phyloP scores from a whole-genome alignment of 1,140 invertebrate genomes.

The Agrilus planipennis region DNA sequence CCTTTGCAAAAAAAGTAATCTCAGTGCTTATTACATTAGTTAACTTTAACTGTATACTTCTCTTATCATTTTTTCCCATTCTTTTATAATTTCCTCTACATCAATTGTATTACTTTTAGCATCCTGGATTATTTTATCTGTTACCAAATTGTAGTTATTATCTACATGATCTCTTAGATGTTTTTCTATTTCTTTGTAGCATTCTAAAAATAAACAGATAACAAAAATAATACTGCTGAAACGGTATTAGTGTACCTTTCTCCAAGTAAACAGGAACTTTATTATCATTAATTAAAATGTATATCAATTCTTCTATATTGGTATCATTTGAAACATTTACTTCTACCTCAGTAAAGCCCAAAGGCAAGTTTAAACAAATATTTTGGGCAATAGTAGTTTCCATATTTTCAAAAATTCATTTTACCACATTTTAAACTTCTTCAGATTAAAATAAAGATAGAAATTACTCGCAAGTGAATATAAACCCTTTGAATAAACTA shows the following conservation, averaged over 20 bases:
- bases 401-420: too few relatives aligned
- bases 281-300: constrained; percentile 34
- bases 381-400: too few relatives aligned
- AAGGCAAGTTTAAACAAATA: too few relatives aligned
- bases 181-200: constrained; percentile 26
- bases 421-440: too few relatives aligned
- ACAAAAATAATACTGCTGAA: constrained; percentile 3
- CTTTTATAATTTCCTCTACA: constrained; percentile 52
- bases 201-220: constrained; percentile 22
- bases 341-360: too few relatives aligned
- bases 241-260: constrained; percentile 25
- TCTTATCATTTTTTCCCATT: constrained; percentile 57
- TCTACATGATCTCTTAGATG: constrained; percentile 40
- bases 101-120: constrained; percentile 44
- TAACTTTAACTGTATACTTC: constrained; percentile 34
- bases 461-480: too few relatives aligned
- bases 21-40: background rate
- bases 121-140: constrained; percentile 36
- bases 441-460: too few relatives aligned
- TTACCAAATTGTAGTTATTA: constrained; percentile 39
- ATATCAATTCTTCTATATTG: constrained; percentile 33
- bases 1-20: constrained; percentile 41
- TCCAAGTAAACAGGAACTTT: constrained; percentile 35
- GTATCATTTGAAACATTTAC: too few relatives aligned
- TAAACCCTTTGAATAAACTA: too few relatives aligned